These are phyloP conservation scores for Drosophila littoralis DNA, from an alignment of 1,140 invertebrate genomes.

Conservation along the genomic window DNA sequence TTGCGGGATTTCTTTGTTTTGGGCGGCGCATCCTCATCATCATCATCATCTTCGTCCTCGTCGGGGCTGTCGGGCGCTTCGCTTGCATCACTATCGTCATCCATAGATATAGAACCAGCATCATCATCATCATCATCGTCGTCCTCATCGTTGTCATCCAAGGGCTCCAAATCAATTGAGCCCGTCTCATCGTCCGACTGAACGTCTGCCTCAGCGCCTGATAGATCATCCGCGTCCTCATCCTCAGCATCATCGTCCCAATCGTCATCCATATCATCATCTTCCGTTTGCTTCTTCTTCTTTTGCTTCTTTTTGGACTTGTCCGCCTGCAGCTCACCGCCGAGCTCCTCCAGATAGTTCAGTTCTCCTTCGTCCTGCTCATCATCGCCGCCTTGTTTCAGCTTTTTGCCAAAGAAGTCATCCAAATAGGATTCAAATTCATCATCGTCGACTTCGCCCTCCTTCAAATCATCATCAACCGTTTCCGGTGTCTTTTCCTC, in stretches of 20 bases:
- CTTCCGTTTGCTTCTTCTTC: constrained; percentile 73
- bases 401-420: constrained; percentile 85
- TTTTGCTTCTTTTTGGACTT: constrained; percentile 80
- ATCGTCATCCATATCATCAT: constrained; percentile 78
- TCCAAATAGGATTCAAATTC: constrained; percentile 93
- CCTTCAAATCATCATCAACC: constrained; percentile 86
- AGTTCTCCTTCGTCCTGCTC: constrained; percentile 84
- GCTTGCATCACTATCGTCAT: constrained; percentile 54
- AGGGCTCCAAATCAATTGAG: constrained; percentile 67
- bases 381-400: constrained; percentile 81
- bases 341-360: constrained; percentile 72
- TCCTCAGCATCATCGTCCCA: constrained; percentile 80
- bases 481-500: constrained; percentile 62
- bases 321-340: constrained; percentile 62
- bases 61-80: constrained; percentile 60
- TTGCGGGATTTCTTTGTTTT: constrained; percentile 84
- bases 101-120: constrained; percentile 56
- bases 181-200: constrained; percentile 77
- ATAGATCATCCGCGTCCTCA: constrained; percentile 72
- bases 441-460: constrained; percentile 93
- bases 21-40: constrained; percentile 48
- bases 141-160: constrained; percentile 52
- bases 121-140: constrained; percentile 73
- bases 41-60: constrained; percentile 59
- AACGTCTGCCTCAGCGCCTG: constrained; percentile 57